These are phyloP conservation scores for Micromussa lordhowensis DNA, from an alignment of 92 coral and sea anemone genomes.

Conservation along the genomic window DNA sequence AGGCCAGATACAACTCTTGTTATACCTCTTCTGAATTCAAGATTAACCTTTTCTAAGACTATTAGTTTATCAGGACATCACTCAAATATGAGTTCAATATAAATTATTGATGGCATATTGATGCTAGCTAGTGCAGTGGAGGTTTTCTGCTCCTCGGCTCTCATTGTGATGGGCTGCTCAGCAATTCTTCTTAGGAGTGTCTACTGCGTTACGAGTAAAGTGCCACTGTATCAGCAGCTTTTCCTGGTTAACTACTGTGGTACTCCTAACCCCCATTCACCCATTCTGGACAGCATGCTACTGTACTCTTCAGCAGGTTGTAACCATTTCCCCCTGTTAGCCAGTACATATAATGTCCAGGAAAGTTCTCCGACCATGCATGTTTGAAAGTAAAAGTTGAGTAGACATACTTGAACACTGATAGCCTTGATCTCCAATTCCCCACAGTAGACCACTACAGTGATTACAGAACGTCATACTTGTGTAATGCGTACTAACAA, in stretches of 20 bases:
- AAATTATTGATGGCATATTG: too few relatives aligned
- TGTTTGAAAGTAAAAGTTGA: not conserved
- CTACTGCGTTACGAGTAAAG: not conserved
- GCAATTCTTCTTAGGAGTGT: not conserved
- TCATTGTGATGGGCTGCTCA: not conserved
- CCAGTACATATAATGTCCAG: not conserved
- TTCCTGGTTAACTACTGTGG: not conserved
- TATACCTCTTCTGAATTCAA: not conserved
- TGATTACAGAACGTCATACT: constrained; percentile 87
- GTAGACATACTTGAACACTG: constrained; percentile 88
- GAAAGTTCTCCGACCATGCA: not conserved
- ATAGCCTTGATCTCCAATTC: constrained; percentile 96
- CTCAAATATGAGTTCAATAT: too few relatives aligned
- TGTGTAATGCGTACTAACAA: constrained; percentile 83
- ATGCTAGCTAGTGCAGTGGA: not conserved
- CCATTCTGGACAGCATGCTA: too few relatives aligned
- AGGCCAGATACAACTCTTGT: not conserved
- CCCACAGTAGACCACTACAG: constrained; percentile 92
- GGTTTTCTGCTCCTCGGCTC: not conserved
- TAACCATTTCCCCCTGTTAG: not conserved
- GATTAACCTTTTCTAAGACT: too few relatives aligned
- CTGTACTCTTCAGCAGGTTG: not conserved
- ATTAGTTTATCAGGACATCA: too few relatives aligned
- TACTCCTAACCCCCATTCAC: not conserved
- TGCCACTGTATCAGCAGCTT: not conserved